These are phyloP conservation scores for Ricordea florida DNA, from an alignment of 92 coral and sea anemone species.

Conservation along the genomic window DNA sequence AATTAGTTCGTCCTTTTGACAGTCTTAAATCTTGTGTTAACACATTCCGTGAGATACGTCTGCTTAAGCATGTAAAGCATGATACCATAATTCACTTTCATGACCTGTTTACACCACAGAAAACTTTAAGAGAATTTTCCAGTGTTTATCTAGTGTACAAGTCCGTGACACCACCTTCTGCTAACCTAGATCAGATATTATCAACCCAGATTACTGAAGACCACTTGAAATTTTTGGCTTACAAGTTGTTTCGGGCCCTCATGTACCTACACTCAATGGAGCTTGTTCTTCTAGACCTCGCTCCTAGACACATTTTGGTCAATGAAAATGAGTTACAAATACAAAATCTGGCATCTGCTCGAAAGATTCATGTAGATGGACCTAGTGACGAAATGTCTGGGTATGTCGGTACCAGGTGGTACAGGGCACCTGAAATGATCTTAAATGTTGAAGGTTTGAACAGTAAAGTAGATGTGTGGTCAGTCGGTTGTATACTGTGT, in stretches of 20 bases:
- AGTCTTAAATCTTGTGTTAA: background rate
- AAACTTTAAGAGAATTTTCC: background rate
- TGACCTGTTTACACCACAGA: constrained; percentile 2
- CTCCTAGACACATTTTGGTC: background rate
- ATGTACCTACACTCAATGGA: background rate
- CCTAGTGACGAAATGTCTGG: background rate
- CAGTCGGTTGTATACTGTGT: background rate
- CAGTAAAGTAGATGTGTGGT: background rate
- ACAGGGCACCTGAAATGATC: background rate
- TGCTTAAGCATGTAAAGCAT: background rate
- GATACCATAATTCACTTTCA: background rate
- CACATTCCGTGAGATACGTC: background rate
- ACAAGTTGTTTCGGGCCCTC: background rate
- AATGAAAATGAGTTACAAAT: background rate
- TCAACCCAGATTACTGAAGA: background rate
- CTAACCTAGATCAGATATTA: background rate
- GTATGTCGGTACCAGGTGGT: background rate
- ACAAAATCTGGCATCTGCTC: background rate
- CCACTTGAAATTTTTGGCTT: background rate
- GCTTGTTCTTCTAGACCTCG: background rate
- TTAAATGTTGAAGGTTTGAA: background rate
- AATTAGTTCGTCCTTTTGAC: background rate
- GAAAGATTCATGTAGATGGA: background rate
- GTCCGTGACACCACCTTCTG: background rate
- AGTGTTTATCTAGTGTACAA: background rate